These are phyloP conservation scores for Chironomus striatipennis DNA, from an alignment of 1,140 invertebrate species.

Conservation along the genomic window DNA sequence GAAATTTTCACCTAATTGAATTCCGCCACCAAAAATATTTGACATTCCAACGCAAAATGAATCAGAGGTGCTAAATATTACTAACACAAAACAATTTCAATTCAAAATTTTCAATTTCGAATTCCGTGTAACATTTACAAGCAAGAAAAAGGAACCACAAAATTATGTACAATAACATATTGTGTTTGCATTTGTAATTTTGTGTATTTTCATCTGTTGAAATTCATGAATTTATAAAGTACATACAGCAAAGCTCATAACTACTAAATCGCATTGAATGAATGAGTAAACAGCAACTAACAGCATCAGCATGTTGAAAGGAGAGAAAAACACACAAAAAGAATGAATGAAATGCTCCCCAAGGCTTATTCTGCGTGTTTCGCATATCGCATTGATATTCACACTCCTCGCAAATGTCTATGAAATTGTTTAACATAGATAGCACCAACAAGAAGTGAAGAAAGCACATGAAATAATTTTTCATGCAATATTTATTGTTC, in stretches of 20 bases:
- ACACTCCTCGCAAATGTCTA: background rate
- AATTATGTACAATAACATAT: too few species aligned
- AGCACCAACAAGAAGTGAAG: background rate
- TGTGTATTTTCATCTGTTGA: conserved; percentile 1
- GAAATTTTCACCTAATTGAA: too few species aligned
- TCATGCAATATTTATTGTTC: background rate
- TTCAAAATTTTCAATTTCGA: too few species aligned
- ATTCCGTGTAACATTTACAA: background rate
- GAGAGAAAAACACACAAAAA: background rate
- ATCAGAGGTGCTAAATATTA: too few species aligned
- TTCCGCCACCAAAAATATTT: too few species aligned
- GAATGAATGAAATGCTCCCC: background rate
- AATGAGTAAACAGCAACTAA: background rate
- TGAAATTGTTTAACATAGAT: background rate
- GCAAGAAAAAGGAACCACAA: background rate
- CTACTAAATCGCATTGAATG: conserved; percentile 6
- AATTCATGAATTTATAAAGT: conserved; percentile 2
- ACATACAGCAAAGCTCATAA: background rate
- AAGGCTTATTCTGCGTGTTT: background rate
- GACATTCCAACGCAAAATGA: too few species aligned
- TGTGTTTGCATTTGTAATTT: background rate
- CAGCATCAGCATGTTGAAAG: background rate
- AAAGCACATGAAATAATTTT: background rate
- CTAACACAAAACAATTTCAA: too few species aligned
- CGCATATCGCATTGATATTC: background rate